Evolutionary conservation across 2,797 vertebrate genomes (phyloP), one percentile per base, ranked within the genome.

Genomic region (Onychomys torridus): DNA sequence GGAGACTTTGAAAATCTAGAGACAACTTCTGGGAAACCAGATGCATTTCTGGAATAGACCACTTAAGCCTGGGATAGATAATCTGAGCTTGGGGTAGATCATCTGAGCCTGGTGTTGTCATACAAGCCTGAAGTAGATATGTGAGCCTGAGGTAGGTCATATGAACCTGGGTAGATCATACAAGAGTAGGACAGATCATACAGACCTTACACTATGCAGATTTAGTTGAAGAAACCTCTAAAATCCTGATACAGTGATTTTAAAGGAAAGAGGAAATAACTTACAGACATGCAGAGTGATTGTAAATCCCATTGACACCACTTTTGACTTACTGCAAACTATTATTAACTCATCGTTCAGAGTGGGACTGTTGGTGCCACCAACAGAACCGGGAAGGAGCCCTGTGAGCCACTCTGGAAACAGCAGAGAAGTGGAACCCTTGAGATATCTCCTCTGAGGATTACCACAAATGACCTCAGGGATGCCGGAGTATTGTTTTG

Each of bases 381-480:
- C 17, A 71, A 75, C 0, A 43, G 49, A 92, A 40, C 67, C 81
- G 85, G 21, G 9, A 67, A 92, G 92, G 97, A 65, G 63, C 84
- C 0, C 4, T 29, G 71, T 75, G 73, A 87, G 55, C 11, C 92
- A 59, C 84, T 43, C 32, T 75, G 57, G 92, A 94, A 89, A 32
- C 46, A 7, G 14, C 3, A 1, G 85, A 93, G 83, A 75, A 97
- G 65, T 9, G 59, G 63, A 91, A 83, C 40, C 90, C 95, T 79
- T 96, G 94, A 96, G 95, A 46, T 21, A 5, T 61, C 77, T 91
- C 89, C 49, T 85, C 57, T 25, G 95, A 82, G 61, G 37, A 65
- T 97, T 88, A 95, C 76, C 32, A 14, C 85, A 92, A 94, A 95
- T 71, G 78, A 97, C 57, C 79, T 97, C 91, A 95, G 84, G 98